phyloP scores from a whole-genome alignment of 30 jellyfish, hydroid and myxozoan genomes.

The Turritopsis rubra region DNA sequence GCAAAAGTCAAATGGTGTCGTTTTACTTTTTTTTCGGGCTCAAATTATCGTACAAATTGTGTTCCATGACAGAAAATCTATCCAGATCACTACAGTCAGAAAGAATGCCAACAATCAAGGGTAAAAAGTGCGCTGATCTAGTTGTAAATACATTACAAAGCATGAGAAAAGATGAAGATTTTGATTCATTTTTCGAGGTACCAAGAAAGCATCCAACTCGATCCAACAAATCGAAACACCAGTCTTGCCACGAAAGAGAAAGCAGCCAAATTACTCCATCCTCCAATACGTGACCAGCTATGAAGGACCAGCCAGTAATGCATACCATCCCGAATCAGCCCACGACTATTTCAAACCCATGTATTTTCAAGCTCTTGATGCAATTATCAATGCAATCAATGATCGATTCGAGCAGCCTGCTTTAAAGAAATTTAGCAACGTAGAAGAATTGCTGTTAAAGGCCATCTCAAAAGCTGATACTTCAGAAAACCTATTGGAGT shows the following conservation, averaged over 20 bases:
- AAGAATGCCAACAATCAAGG: slow-evolving; percentile 21
- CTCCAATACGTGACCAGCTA: background rate
- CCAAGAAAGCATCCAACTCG: too few species aligned
- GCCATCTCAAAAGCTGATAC: too few species aligned
- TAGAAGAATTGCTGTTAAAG: too few species aligned
- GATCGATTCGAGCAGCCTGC: background rate
- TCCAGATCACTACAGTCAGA: slow-evolving; percentile 21
- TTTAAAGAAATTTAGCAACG: background rate
- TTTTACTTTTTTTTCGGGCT: slow-evolving; percentile 25
- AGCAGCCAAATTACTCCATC: slow-evolving; percentile 22
- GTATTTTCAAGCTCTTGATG: slow-evolving; percentile 7
- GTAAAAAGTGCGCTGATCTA: slow-evolving; percentile 1
- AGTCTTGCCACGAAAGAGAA: slow-evolving; percentile 22
- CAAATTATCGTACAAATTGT: background rate
- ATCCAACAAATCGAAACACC: too few species aligned
- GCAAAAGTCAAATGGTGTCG: slow-evolving; percentile 15
- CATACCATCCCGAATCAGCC: slow-evolving; percentile 13
- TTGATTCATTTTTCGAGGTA: too few species aligned
- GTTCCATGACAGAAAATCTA: slow-evolving; percentile 11
- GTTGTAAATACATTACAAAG: too few species aligned
- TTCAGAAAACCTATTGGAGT: too few species aligned
- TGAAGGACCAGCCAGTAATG: slow-evolving; percentile 1
- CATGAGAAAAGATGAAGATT: too few species aligned
- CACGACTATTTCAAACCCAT: slow-evolving; percentile 2
- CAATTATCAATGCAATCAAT: background rate